Evolutionary conservation across 2,797 vertebrate genomes (phyloP).

Genomic region (Enteromius paludinosus): DNA sequence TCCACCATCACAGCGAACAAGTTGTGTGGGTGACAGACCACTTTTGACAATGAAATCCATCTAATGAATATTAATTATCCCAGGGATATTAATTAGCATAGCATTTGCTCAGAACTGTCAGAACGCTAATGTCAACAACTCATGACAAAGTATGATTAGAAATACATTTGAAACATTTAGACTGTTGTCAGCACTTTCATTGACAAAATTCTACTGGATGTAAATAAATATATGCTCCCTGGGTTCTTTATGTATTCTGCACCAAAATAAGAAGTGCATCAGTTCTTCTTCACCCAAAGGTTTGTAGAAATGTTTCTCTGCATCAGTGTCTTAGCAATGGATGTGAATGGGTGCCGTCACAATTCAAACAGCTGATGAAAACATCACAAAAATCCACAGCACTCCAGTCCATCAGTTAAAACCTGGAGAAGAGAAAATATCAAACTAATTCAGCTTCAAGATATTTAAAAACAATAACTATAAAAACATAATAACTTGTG

Average conservation of each 20-base stretch:
- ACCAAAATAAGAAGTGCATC: not conserved
- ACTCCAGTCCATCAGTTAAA: not conserved
- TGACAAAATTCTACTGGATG: not conserved
- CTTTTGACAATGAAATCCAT: not conserved
- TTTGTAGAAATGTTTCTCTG: not conserved
- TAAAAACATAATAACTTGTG: no score
- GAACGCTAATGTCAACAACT: not conserved
- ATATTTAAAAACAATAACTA: no score
- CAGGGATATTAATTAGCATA: conserved; percentile 1
- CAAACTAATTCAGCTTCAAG: not conserved
- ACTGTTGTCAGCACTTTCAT: not conserved
- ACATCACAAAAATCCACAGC: not conserved
- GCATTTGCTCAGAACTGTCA: not conserved
- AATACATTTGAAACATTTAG: not conserved
- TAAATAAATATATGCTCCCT: not conserved
- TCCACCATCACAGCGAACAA: not conserved
- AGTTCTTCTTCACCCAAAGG: not conserved
- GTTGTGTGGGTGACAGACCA: not conserved
- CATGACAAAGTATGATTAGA: not conserved
- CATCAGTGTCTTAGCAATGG: not conserved
- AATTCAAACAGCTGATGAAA: not conserved
- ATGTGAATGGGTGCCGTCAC: not conserved
- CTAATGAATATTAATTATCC: not conserved
- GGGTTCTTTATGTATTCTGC: not conserved
- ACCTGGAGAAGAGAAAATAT: not conserved